Conservation (phyloP, 2,797 vertebrate species). For the Harpagifer antarcticus region DNA sequence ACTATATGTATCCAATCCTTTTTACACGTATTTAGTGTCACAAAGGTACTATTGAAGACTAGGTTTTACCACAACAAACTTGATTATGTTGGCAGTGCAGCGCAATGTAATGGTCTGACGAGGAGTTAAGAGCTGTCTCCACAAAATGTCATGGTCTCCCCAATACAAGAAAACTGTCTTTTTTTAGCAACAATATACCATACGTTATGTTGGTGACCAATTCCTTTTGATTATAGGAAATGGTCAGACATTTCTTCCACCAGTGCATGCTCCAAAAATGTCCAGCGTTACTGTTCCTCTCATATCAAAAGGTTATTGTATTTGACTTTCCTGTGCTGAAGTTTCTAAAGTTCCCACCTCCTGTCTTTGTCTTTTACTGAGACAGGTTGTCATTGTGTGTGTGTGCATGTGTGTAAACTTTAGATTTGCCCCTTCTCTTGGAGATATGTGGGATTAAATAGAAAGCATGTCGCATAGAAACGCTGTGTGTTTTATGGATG, state of each 20-base stretch:
- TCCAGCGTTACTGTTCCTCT: not conserved
- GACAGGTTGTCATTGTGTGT: constrained; percentile 1
- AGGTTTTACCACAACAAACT: constrained; percentile 1
- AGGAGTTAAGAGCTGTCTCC: constrained; percentile 2
- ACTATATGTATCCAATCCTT: not conserved
- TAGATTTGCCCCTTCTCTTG: constrained; percentile 1
- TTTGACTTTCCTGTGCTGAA: constrained; percentile 29
- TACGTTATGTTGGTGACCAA: not conserved
- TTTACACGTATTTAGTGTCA: not conserved
- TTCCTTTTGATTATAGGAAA: constrained; percentile 16
- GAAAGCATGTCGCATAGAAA: constrained; percentile 19
- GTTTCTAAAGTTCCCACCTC: constrained; percentile 28
- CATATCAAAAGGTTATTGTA: constrained; percentile 30
- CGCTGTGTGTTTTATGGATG: constrained; percentile 41
- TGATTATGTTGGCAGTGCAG: constrained; percentile 18
- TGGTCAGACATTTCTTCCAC: not conserved
- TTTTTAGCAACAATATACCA: not conserved
- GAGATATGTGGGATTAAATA: constrained; percentile 15
- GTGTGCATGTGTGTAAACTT: constrained; percentile 11
- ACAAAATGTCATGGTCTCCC: not conserved
- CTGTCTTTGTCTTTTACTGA: constrained; percentile 30
- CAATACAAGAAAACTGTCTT: not conserved
- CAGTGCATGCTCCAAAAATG: not conserved
- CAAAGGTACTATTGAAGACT: constrained; percentile 13
- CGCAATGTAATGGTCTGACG: constrained; percentile 20